Evolutionary conservation across 1,140 invertebrate genomes (phyloP), one percentile per base, ranked within the genome.

Genomic region (Mya arenaria): DNA sequence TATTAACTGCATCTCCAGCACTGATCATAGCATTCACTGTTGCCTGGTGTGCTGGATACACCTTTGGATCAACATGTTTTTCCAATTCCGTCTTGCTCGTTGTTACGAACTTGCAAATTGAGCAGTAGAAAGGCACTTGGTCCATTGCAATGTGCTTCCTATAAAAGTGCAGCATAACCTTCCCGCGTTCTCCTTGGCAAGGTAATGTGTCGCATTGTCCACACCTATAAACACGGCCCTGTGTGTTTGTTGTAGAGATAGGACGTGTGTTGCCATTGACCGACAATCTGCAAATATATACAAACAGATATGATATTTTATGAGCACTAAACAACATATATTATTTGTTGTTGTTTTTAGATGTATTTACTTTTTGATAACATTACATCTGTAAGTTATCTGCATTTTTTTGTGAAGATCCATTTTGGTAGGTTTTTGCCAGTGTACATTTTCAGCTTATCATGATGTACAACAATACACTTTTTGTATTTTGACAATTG

Each of bases 121-220:
- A 60, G 39, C 78, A 71, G n/a, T 71, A 81, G 25, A 52, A 79
- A 3, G 75, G 63, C 39, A 79, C 63, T 56, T 55, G 8, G 32
- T 52, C 44, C 8, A 66, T 2, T 10, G 23, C 58, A 19, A 79
- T 34, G 58, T 79, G 75, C 8, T 56, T 68, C 25, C 39, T 55
- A 55, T 66, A 68, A 58, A 68, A 32, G n/a, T 69, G 63, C 6
- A 25, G 6, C 10, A 63, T 23, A 4, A 81, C 78, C 23, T 71
- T 39, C 28, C 55, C 32, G 10, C 68, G 37, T 37, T 60, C 66
- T 0, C 78, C 78, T 48, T 52, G 10, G 32, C 73, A 81, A 1
- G 34, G 41, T 28, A 52, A 28, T 13, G 39, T 34, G 0, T 4
- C 15, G 25, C 66, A 71, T 19, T 39, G 39, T 4, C 10, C 23